Base-by-base conservation (phyloP, 2,113 vertebrate species). In the Pampusana beccarii region DNA sequence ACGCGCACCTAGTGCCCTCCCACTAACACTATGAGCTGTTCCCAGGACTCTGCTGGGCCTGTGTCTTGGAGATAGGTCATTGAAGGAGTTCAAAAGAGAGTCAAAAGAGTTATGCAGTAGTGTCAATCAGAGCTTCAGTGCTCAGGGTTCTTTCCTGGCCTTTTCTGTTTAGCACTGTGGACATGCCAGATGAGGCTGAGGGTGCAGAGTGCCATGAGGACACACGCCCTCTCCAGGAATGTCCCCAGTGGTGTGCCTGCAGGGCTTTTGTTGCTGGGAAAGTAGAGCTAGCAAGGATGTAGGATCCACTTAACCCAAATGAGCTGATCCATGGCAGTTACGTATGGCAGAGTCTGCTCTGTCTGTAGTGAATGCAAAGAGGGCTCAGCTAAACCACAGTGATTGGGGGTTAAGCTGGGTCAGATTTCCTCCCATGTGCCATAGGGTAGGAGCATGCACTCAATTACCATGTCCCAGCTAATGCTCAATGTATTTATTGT, bases 401-500 rank as follows among this genome's bases (percentile, higher is more conserved):
- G 20, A 31, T 0, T 84, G 29, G 24, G 46, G 65, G 21, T 86
- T 87, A 91, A 79, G 57, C 48, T 69, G 61, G 69, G 79, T 92
- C 65, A 92, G 53, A 79, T 93, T 94, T 91, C 53, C 84, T 93
- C 70, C 40, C 73, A 25, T 89, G 73, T 69, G 61, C 93, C 61
- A 75, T 69, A 81, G 84, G 26, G 29, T 40, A 85, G 65, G 48
- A 95, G 40, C 65, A 93, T 40, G 61, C 89, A 92, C 61, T 81
- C 86, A 84, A 46, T 44, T 65, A 70, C 83, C 3, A 0, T 57
- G 61, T 53, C 57, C 33, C 61, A 89, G 61, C 56, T 94, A 73
- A 89, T 89, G 54, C 34, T 95, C 77, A 44, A 24, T 84, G 31
- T 85, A 91, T 85, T 95, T 93, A 91, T 57, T 95, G 77, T 91